These are phyloP conservation scores for Oligia strigilis DNA, from an alignment of 2,888 invertebrate species.

Conservation along the genomic window DNA sequence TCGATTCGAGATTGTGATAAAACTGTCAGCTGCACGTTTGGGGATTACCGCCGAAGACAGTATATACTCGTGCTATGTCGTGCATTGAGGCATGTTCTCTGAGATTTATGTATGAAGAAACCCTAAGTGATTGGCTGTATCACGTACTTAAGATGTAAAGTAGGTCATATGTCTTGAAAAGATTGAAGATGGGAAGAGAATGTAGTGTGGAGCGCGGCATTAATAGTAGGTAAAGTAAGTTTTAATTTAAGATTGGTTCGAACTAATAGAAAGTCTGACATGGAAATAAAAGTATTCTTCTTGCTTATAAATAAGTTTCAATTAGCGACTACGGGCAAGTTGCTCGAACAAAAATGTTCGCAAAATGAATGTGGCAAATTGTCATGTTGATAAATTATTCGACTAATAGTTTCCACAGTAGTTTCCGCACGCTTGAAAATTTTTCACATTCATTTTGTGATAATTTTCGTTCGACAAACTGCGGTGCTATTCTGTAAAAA, in stretches of 20 bases:
- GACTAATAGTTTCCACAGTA: no score
- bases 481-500: no score
- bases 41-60: constrained; percentile 70
- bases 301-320: not conserved
- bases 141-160: constrained; percentile 36
- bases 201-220: not conserved
- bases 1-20: constrained; percentile 47
- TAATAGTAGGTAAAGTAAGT: not conserved
- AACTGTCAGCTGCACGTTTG: constrained; percentile 63
- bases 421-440: no score
- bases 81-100: constrained; percentile 54
- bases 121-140: constrained; percentile 64
- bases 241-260: not conserved
- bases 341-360: no score
- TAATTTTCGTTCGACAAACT: no score
- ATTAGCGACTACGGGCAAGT: not conserved
- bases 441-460: no score
- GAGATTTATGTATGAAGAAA: constrained; percentile 68
- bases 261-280: not conserved
- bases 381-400: no score
- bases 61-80: constrained; percentile 65
- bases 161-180: constrained; percentile 22
- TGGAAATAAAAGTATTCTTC: not conserved
- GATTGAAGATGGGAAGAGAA: constrained; percentile 21
- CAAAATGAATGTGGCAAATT: no score